Conservation (phyloP, 1,140 invertebrate genomes). For the Conus betulinus region DNA sequence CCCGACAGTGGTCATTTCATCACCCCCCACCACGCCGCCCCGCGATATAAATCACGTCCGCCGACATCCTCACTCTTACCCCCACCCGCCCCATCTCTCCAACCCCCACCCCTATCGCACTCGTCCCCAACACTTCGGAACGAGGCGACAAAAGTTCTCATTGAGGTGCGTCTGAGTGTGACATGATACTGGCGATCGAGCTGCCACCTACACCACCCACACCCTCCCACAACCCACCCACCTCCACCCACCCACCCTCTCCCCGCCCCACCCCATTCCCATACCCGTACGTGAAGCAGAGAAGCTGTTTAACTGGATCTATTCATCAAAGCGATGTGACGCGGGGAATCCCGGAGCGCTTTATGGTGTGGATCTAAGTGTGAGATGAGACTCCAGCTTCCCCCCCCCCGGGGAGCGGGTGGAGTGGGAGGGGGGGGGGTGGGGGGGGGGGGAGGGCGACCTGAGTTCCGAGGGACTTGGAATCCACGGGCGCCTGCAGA, state of each 20-base stretch:
- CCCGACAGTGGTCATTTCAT: neutral
- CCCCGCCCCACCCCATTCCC: neutral
- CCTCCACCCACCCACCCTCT: neutral
- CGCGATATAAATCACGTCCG: neutral
- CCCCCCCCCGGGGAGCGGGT: too few species aligned
- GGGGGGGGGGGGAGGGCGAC: too few species aligned
- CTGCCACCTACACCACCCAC: neutral
- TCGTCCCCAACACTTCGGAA: neutral
- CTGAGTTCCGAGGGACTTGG: too few species aligned
- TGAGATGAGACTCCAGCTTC: neutral
- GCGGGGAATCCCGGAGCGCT: neutral
- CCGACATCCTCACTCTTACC: neutral
- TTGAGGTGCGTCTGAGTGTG: neutral
- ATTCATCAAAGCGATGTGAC: neutral
- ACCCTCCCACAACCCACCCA: neutral
- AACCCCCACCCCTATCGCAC: neutral
- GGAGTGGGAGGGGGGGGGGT: neutral
- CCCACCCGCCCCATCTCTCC: too few species aligned
- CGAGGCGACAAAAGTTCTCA: neutral
- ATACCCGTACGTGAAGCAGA: neutral
- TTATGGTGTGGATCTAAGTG: slow-evolving; percentile 10
- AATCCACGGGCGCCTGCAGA: neutral
- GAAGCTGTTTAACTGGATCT: neutral
- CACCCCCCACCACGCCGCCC: neutral
- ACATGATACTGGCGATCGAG: neutral